phyloP scores from a whole-genome alignment of 53 echinoderm and acorn worm genomes.

The Hippasteria phrygiana region DNA sequence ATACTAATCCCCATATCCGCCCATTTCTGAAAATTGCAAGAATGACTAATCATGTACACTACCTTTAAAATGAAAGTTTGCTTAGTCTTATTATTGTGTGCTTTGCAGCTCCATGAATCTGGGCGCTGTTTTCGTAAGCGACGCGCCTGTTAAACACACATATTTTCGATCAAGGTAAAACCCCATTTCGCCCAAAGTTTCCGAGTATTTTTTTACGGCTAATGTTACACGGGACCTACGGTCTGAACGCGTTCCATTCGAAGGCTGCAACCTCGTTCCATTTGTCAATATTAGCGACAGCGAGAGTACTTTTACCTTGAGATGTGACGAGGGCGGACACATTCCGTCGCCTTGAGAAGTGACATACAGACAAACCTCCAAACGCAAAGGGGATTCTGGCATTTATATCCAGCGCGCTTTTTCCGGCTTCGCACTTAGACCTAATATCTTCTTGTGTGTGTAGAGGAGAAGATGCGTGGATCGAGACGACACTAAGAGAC shows the following conservation, averaged over 20 bases:
- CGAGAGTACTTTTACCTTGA: conserved; percentile 36
- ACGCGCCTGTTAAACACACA: too few relatives aligned
- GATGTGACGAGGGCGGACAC: background rate
- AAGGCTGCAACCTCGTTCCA: background rate
- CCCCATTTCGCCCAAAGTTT: too few relatives aligned
- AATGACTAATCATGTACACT: too few relatives aligned
- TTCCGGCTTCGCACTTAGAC: background rate
- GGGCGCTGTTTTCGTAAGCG: too few relatives aligned
- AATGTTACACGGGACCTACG: too few relatives aligned
- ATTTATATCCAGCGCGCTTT: background rate
- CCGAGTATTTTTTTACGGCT: too few relatives aligned
- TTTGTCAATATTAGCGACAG: background rate
- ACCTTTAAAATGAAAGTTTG: too few relatives aligned
- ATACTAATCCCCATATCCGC: too few relatives aligned
- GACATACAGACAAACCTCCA: background rate
- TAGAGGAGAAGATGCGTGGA: background rate
- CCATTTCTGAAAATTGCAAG: too few relatives aligned
- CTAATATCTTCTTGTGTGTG: background rate
- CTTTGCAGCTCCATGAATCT: too few relatives aligned
- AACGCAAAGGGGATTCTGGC: conserved; percentile 1
- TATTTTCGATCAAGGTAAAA: too few relatives aligned
- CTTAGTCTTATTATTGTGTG: too few relatives aligned
- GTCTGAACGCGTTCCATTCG: background rate
- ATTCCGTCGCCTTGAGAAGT: conserved; percentile 13
- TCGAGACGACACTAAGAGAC: background rate